Percentiles rank a stretch among this genome's conserved stretches.
phyloP scores from a whole-genome alignment of 2,113 vertebrate genomes.

The Solea senegalensis region DNA sequence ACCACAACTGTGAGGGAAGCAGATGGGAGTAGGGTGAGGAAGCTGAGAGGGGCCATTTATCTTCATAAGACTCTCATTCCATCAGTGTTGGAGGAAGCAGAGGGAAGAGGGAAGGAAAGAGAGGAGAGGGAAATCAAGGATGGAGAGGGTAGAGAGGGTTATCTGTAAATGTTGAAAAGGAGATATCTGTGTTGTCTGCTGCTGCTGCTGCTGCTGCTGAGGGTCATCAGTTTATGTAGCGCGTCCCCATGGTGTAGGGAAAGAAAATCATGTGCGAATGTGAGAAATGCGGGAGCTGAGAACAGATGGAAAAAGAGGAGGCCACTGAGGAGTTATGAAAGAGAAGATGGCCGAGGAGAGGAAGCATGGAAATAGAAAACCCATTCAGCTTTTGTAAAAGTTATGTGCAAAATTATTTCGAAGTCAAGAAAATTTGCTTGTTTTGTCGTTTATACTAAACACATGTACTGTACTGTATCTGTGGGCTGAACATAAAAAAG shows the following conservation, averaged over 20 bases:
- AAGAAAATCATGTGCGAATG: slow-evolving; percentile 1
- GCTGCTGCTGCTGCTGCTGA: slow-evolving; percentile 2
- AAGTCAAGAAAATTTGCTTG: no score
- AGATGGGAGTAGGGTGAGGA: slow-evolving; percentile 47
- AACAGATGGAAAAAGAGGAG: slow-evolving; percentile 14
- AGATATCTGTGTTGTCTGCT: slow-evolving; percentile 45
- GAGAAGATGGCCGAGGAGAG: not conserved
- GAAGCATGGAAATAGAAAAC: not conserved
- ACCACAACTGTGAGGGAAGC: slow-evolving; percentile 18
- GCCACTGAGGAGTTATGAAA: not conserved
- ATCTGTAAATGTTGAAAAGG: slow-evolving; percentile 56
- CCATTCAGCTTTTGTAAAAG: not conserved
- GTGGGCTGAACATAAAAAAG: no score
- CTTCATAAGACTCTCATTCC: slow-evolving; percentile 62
- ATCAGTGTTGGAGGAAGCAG: not conserved
- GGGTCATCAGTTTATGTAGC: slow-evolving; percentile 34
- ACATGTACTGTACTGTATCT: no score
- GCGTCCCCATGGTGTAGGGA: not conserved
- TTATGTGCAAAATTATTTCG: no score
- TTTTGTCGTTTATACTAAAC: no score
- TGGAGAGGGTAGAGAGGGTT: slow-evolving; percentile 38
- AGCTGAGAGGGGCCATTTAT: slow-evolving; percentile 59
- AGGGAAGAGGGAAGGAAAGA: slow-evolving; percentile 23
- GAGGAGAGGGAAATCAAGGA: slow-evolving; percentile 24
- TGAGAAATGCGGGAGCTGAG: slow-evolving; percentile 13